Base-by-base conservation (phyloP, 2,797 vertebrate species). In the Naso thynnoides region DNA sequence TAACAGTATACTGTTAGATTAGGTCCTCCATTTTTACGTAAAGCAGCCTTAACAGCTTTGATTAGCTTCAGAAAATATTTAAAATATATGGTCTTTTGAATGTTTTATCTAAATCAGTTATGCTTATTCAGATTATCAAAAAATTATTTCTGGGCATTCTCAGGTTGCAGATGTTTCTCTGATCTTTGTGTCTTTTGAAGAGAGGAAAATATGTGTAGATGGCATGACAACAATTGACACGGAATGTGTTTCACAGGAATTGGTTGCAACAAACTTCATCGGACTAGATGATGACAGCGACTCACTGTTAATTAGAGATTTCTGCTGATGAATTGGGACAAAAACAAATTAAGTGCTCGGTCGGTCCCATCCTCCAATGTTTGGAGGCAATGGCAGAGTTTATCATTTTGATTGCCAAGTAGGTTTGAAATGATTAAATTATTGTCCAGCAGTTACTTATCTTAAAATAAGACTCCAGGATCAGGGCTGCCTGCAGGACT, bases 361-460 rank as follows among this genome's bases (percentile, higher is more conserved):
- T 45, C 44, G 50, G 31, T 56, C 64, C 18, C 11, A 61, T 57
- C 47, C 47, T 62, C 36, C n/a, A 2, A 18, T 50, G 57, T 68
- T 68, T 67, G 57, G 11, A 76, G 58, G 63, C n/a, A 74, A 65
- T 69, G 16, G 29, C 19, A 61, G 29, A 59, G 44, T 60, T 60
- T 52, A 49, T 79, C 69, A 26, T 60, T 76, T 74, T 74, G 81
- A 85, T 79, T 83, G 36, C 58, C 45, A 29, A 62, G 52, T 9
- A 54, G 68, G 36, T 69, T 59, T 78, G 19, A 76, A 70, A 59
- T 65, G 2, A 70, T 74, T 62, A 36, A 75, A 65, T 74, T 57
- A 61, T 64, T 79, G 77, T 79, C 70, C 27, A 61, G 36, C 27
- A 47, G 66, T 65, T 81, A 62, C 62, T 81, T 77, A 75, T 61